These are phyloP conservation scores for Phalacrocorax carbo DNA, from an alignment of 2,113 vertebrate genomes.

Conservation along the genomic window DNA sequence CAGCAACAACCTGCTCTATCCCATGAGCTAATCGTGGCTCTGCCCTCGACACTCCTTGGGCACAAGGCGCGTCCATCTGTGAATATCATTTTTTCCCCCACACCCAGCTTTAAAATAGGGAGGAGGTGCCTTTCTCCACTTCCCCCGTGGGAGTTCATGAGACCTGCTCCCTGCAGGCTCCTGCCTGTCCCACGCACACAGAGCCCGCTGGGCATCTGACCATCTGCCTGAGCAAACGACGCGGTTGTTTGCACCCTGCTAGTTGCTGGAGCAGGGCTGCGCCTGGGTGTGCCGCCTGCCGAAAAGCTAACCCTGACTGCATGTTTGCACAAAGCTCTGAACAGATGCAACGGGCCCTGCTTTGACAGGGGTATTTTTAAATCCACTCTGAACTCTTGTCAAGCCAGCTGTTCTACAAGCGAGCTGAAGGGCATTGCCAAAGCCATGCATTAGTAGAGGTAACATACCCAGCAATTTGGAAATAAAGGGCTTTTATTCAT, in stretches of 20 bases:
- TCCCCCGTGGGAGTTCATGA: rapidly evolving
- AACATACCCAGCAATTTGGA: not conserved
- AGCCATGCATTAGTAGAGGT: rapidly evolving
- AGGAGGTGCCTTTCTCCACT: not conserved
- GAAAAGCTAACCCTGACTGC: not conserved
- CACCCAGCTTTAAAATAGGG: not conserved
- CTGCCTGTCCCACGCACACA: not conserved
- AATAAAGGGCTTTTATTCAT: not conserved
- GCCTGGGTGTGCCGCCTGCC: not conserved
- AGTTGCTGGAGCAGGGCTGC: not conserved
- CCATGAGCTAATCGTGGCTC: not conserved
- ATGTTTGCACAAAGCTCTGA: not conserved
- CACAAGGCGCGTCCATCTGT: not conserved
- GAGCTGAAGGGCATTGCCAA: not conserved
- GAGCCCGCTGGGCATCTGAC: not conserved
- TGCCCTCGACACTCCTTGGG: slow-evolving; percentile 1
- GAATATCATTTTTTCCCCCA: not conserved
- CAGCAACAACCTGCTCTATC: not conserved
- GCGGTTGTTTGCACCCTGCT: not conserved
- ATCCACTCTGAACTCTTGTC: not conserved
- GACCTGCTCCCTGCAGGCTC: not conserved
- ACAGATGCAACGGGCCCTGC: not conserved
- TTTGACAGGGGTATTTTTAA: not conserved
- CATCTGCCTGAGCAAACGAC: not conserved
- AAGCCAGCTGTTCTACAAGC: not conserved